Evolutionary conservation across 2,113 vertebrate genomes (phyloP).

Genomic region (Propithecus coquereli): DNA sequence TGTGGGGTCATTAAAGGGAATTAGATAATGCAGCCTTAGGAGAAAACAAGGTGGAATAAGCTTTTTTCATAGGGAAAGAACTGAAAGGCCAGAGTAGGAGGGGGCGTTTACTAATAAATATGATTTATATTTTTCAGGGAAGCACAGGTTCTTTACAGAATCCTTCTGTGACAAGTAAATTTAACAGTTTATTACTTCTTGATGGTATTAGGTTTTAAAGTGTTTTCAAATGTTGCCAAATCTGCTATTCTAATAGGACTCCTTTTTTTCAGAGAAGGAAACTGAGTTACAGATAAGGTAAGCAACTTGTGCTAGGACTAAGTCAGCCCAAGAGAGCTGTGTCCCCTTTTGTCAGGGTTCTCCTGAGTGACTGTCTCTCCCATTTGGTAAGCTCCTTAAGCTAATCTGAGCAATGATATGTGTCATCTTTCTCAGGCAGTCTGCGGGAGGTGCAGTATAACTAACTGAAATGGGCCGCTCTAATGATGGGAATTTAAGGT

Average conservation of each 20-base stretch:
- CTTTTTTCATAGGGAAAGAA: slow-evolving; percentile 19
- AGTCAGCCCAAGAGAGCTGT: background rate
- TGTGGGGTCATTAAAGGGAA: background rate
- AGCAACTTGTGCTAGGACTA: background rate
- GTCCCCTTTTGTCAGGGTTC: background rate
- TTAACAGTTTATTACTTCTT: background rate
- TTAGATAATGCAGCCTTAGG: background rate
- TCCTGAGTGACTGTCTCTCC: background rate
- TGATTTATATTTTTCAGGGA: background rate
- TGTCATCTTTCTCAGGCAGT: background rate
- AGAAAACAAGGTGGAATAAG: background rate
- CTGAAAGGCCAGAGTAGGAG: background rate
- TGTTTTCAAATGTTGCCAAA: background rate
- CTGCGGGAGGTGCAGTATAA: background rate
- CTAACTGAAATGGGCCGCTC: background rate
- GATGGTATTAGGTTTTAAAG: background rate
- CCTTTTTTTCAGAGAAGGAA: background rate
- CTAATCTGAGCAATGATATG: background rate
- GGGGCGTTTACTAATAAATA: background rate
- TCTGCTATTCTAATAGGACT: background rate
- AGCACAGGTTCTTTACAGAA: background rate
- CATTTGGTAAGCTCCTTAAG: background rate
- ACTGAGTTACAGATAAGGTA: background rate
- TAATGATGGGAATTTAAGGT: background rate
- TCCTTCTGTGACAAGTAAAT: background rate